Evolutionary conservation across 2,113 vertebrate species (phyloP), one percentile per base, ranked within the genome.

Genomic region (Myrmophylax atrothorax): DNA sequence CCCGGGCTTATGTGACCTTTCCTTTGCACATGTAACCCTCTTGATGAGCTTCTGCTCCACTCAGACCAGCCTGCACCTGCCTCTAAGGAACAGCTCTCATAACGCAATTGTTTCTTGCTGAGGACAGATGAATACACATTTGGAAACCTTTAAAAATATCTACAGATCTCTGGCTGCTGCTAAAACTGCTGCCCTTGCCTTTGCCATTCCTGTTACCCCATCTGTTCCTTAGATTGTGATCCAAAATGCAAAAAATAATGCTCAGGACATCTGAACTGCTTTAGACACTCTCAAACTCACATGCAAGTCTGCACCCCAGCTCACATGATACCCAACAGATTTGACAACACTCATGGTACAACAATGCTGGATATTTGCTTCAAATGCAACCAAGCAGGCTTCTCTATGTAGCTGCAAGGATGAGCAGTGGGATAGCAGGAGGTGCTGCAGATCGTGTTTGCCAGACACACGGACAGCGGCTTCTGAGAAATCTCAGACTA

Each of bases 381-480:
- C 33, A 69, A 73, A 64, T 0, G 0, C 33, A 86, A 35, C 18
- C 29, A 63, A 35, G 37, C 12, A 83, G 31, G 4, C 10, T 10
- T 73, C 55, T 25, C 12, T 31, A 11, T 0, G 1, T 3, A 58
- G 79, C 35, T 77, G 28, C n/a, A 58, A 55, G 67, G 50, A 53
- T 0, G 0, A 77, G 35, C 44, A 59, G 44, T 10, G 50, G 26
- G 23, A 18, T 14, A 46, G 38, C 25, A 59, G 35, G 17, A 9
- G 14, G 19, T 52, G 55, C 38, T 72, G 63, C 17, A 75, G 31
- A 33, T 35, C 0, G 0, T 18, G 33, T 38, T 64, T 58, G 53
- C 38, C 7, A 18, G 58, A 75, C 6, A 22, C 12, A 26, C 0
- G 1, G 24, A 59, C 0, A 0, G 25, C 77, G 55, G 42, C 23